Base-by-base conservation (phyloP, 53 echinoderm and acorn worm species). In the Mesocentrotus franciscanus region DNA sequence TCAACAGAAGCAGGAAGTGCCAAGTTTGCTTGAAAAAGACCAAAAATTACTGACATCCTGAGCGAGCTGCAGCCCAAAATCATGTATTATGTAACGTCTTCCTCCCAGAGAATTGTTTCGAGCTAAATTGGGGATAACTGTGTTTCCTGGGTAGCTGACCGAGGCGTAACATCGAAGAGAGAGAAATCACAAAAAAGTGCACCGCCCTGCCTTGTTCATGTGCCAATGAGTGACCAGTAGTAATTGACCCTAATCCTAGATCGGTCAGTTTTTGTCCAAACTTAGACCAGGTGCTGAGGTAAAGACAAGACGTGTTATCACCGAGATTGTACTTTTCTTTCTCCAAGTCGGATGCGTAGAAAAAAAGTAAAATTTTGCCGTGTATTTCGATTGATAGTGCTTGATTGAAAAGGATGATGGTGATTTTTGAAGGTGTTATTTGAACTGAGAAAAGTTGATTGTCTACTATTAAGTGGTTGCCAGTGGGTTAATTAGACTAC, bases 1-100 rank as follows among this genome's bases (percentile, higher is more conserved):
- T 93, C 78, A 93, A 32, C 78, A 33, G 57, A 27, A 22, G 94
- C 85, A 94, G 94, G 94, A 94, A 94, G 94, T 94, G 32, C 84
- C 94, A 94, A 94, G 94, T 94, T 94, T 94, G 94, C 94, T 85
- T 39, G 94, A 94, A 94, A 94, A 94, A 94, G 94, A 94, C 94
- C 84, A 94, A 94, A 94, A 94, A 94, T 94, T 94, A 85, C 66
- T 26, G 68, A 85, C 94, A 94, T 94, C 94, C 94, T 94, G 94
- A 26, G 36, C 14, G 26, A 10, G 78, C 30, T 58, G 27, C 57
- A 78, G 60, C 78, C 78, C 60, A 93, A 78, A 93, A 94, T 94
- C 85, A 85, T 85, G 85, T 61, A 61, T 94, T 94, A 94, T 94
- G 94, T 94, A 94, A 94, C 85, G 7, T 22, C 94, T 94, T 94